Conservation (phyloP, 2,113 vertebrate species). For the Brachypodius melanocephalos region DNA sequence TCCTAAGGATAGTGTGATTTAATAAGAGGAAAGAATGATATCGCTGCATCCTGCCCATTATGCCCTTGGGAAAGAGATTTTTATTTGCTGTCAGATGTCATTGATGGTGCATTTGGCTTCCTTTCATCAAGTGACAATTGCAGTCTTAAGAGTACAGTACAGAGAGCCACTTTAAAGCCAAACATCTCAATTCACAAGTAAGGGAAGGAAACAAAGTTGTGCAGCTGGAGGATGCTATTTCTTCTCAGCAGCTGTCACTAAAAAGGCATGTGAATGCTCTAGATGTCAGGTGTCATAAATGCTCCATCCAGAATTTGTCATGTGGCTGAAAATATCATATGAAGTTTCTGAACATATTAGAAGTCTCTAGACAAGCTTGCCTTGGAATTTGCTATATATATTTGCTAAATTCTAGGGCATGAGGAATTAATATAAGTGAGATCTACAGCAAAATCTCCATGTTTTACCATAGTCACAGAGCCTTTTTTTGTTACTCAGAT, state of each 20-base stretch:
- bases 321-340: slow-evolving; percentile 44
- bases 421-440: background rate
- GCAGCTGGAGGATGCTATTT: slow-evolving; percentile 76
- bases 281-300: slow-evolving; percentile 71
- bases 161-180: slow-evolving; percentile 74
- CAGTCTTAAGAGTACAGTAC: slow-evolving; percentile 59
- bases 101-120: slow-evolving; percentile 67
- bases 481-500: background rate
- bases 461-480: background rate
- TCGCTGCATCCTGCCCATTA: slow-evolving; percentile 70
- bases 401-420: background rate
- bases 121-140: slow-evolving; percentile 62
- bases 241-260: slow-evolving; percentile 72
- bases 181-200: slow-evolving; percentile 70
- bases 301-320: slow-evolving; percentile 60
- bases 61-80: slow-evolving; percentile 67
- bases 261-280: slow-evolving; percentile 67
- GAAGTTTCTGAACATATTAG: slow-evolving; percentile 11
- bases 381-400: background rate
- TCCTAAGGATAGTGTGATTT: slow-evolving; percentile 58
- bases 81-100: slow-evolving; percentile 69
- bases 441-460: background rate
- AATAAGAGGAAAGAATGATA: slow-evolving; percentile 62
- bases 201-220: slow-evolving; percentile 68
- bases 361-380: background rate